Percentiles rank a stretch among this genome's conserved stretches.
These are phyloP conservation scores for Cataglyphis hispanica DNA, from an alignment of 1,140 invertebrate genomes.

Conservation along the genomic window DNA sequence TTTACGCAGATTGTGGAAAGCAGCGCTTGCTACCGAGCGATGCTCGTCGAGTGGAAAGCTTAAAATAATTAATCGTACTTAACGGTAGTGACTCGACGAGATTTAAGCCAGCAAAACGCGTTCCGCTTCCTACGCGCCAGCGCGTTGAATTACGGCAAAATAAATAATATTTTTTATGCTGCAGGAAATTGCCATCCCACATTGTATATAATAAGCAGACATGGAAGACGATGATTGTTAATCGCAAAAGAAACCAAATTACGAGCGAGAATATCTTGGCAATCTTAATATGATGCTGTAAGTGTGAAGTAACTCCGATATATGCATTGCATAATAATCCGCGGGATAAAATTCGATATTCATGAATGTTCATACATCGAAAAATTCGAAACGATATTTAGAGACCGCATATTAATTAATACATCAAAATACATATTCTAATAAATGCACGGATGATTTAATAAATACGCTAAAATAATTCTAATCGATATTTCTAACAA, in stretches of 20 bases:
- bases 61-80: conserved; percentile 62
- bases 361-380: background rate
- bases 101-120: conserved; percentile 44
- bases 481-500: conserved; percentile 3
- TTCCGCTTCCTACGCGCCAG: conserved; percentile 46
- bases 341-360: background rate
- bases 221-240: conserved; percentile 53
- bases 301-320: background rate
- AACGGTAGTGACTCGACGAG: conserved; percentile 60
- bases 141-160: conserved; percentile 52
- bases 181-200: conserved; percentile 67
- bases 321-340: background rate
- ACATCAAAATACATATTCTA: background rate
- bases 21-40: background rate
- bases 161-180: conserved; percentile 62
- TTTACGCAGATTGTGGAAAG: conserved; percentile 43
- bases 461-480: background rate
- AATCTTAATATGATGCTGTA: conserved; percentile 27
- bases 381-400: background rate
- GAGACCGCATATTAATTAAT: background rate
- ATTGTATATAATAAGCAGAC: conserved; percentile 70
- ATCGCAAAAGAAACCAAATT: conserved; percentile 34
- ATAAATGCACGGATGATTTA: background rate
- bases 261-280: conserved; percentile 31
- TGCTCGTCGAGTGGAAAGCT: conserved; percentile 44